Evolutionary conservation across 2,797 vertebrate species (phyloP).

Genomic region (Danio kyathit): DNA sequence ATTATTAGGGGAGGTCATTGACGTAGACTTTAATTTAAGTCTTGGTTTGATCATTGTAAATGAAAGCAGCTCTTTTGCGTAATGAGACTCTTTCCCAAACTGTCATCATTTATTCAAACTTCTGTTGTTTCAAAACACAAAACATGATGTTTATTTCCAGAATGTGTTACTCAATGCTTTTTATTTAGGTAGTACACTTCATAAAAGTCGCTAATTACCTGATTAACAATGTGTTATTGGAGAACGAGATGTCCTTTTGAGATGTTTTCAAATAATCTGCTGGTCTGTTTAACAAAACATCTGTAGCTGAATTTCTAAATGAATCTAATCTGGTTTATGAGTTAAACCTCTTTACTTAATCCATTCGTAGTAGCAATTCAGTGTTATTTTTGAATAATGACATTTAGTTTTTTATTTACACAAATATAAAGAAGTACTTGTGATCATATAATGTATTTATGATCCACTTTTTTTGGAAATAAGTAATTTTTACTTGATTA

Average conservation of each 20-base stretch:
- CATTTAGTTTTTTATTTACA: too few relatives aligned
- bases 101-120: background rate
- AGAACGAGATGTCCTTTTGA: background rate
- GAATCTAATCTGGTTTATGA: too few relatives aligned
- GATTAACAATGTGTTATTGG: background rate
- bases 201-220: background rate
- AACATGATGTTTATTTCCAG: background rate
- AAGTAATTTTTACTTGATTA: too few relatives aligned
- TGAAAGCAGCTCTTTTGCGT: background rate
- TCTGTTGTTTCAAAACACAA: background rate
- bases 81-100: background rate
- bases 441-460: too few relatives aligned
- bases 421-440: too few relatives aligned
- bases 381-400: too few relatives aligned
- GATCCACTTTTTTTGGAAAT: too few relatives aligned
- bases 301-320: background rate
- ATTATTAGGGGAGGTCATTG: background rate
- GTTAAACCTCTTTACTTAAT: too few relatives aligned
- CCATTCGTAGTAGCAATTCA: too few relatives aligned
- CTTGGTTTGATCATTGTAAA: background rate
- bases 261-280: background rate
- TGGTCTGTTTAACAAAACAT: too few relatives aligned
- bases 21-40: background rate
- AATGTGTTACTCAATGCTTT: background rate
- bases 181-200: background rate